These are phyloP conservation scores for Choloepus didactylus DNA, from an alignment of 2,797 vertebrate genomes.

Conservation along the genomic window DNA sequence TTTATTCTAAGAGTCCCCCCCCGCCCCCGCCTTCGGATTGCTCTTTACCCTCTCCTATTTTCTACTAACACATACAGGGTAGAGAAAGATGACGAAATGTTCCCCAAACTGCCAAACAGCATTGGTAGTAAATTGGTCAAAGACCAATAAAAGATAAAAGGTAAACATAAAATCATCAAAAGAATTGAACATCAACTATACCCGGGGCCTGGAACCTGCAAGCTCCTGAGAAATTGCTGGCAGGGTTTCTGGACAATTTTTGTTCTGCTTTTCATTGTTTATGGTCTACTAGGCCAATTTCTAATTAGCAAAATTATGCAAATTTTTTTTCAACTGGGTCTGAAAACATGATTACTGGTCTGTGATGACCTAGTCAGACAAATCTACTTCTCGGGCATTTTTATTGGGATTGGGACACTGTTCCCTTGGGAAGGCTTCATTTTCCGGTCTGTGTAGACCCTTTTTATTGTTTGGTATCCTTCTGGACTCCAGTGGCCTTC, in stretches of 20 bases:
- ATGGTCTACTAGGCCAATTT: background rate
- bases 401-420: background rate
- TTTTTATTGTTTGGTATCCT: rapidly evolving
- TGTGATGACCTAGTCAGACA: background rate
- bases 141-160: constrained; percentile 16
- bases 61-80: background rate
- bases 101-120: background rate
- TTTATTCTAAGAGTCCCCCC: constrained; percentile 28
- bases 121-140: background rate
- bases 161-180: background rate
- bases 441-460: background rate
- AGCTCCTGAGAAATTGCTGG: background rate
- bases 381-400: background rate
- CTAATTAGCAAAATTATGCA: background rate
- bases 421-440: background rate
- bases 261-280: background rate
- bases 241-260: background rate
- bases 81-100: background rate
- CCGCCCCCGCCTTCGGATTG: background rate
- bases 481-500: background rate
- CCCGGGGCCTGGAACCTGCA: background rate
- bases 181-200: background rate
- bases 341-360: background rate
- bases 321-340: background rate
- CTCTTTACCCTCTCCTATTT: constrained; percentile 61